A percentile compares a stretch with the other conserved stretches of the same genome.
phyloP scores from a whole-genome alignment of 2,888 invertebrate species.

The Elmis aenea region DNA sequence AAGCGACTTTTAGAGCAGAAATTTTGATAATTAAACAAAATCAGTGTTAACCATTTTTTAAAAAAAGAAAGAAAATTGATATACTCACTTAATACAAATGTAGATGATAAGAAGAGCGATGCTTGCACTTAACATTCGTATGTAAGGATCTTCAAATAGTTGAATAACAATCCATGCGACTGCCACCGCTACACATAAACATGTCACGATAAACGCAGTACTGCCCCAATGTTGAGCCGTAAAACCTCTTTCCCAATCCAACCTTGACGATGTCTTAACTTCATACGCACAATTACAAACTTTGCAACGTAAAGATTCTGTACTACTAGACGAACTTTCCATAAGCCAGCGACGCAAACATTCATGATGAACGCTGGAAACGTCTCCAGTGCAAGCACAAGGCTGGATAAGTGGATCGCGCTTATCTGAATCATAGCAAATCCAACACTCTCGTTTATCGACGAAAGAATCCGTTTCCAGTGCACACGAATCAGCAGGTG shows the following conservation, averaged over 20 bases:
- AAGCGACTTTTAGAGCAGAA: too few relatives aligned
- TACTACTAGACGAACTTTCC: slow-evolving; percentile 53
- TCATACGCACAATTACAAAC: slow-evolving; percentile 81
- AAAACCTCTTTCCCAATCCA: slow-evolving; percentile 81
- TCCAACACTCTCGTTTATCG: slow-evolving; percentile 79
- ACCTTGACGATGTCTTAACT: slow-evolving; percentile 68
- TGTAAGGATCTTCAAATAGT: slow-evolving; percentile 69
- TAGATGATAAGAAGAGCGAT: slow-evolving; percentile 78
- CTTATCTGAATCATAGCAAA: slow-evolving; percentile 82
- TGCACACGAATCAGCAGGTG: slow-evolving; percentile 13
- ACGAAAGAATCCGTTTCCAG: slow-evolving; percentile 52
- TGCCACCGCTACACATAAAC: slow-evolving; percentile 72
- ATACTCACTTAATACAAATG: slow-evolving; percentile 69
- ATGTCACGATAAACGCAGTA: slow-evolving; percentile 71
- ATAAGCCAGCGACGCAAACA: slow-evolving; percentile 86
- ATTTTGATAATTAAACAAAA: too few relatives aligned
- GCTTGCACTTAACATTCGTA: slow-evolving; percentile 76
- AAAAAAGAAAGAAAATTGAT: neutral
- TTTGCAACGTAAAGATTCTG: slow-evolving; percentile 59
- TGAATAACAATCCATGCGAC: slow-evolving; percentile 78
- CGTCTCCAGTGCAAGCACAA: slow-evolving; percentile 87
- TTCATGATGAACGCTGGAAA: slow-evolving; percentile 88
- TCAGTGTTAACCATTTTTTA: too few relatives aligned
- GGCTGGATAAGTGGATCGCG: slow-evolving; percentile 82
- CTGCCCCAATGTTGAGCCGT: slow-evolving; percentile 80